These are phyloP conservation scores for Montifringilla adamsi DNA, from an alignment of 2,113 vertebrate species.

Conservation along the genomic window DNA sequence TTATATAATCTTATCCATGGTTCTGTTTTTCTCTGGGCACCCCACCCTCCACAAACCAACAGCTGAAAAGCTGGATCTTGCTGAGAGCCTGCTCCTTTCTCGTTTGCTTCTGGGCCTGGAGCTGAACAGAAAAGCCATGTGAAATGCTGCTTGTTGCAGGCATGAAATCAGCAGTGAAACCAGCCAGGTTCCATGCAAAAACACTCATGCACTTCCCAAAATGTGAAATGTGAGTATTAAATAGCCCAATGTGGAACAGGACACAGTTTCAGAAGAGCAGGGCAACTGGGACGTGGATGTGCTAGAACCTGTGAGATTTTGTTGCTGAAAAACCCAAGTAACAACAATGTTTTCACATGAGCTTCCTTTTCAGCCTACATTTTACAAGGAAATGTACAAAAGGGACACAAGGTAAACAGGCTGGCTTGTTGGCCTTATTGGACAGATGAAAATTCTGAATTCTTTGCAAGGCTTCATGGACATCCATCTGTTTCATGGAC, in stretches of 20 bases:
- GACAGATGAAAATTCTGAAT: neutral
- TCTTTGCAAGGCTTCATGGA: neutral
- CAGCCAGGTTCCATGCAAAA: neutral
- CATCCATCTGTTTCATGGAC: neutral
- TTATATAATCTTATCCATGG: slow-evolving; percentile 80
- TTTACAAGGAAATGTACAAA: neutral
- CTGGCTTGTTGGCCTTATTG: neutral
- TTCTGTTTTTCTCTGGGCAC: slow-evolving; percentile 76
- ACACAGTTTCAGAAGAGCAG: neutral
- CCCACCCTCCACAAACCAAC: slow-evolving; percentile 69
- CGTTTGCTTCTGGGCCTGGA: neutral
- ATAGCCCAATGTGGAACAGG: neutral
- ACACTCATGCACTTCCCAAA: neutral
- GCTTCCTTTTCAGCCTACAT: accelerated
- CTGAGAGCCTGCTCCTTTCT: slow-evolving; percentile 35
- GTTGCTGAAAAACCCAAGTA: neutral
- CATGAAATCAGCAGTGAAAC: neutral
- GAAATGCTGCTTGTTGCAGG: slow-evolving; percentile 14
- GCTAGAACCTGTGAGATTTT: neutral
- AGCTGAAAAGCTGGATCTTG: slow-evolving; percentile 65
- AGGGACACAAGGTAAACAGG: neutral
- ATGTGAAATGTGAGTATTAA: neutral
- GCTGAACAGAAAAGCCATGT: neutral
- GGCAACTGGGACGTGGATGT: neutral
- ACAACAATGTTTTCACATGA: neutral